A percentile compares a stretch with the other conserved stretches of the same genome.
phyloP scores from a whole-genome alignment of 2,888 invertebrate genomes.

The Gisinianus flammeolus region DNA sequence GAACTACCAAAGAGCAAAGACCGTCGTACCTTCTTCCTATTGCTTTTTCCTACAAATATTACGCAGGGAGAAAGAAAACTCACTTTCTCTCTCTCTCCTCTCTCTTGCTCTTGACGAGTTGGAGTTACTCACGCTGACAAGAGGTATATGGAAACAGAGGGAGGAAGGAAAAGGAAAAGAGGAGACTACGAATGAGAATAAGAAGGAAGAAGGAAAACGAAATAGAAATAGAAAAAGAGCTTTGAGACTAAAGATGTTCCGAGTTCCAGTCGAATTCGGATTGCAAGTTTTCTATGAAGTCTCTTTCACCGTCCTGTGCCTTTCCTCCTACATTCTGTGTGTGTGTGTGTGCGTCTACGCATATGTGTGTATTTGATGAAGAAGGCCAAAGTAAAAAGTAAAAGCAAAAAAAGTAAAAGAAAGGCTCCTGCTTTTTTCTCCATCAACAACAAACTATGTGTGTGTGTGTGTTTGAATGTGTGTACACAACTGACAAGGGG shows the following conservation, averaged over 20 bases:
- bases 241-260: not conserved
- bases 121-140: no score
- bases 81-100: not conserved
- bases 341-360: not conserved
- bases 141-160: no score
- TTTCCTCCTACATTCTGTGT: no score
- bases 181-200: no score
- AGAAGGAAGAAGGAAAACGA: slow-evolving; percentile 1
- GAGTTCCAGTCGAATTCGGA: not conserved
- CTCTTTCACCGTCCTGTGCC: not conserved
- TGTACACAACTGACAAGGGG: not conserved
- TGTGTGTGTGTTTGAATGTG: not conserved
- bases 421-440: not conserved
- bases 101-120: no score
- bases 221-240: not conserved
- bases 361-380: not conserved
- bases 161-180: not conserved
- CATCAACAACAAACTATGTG: not conserved
- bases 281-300: not conserved
- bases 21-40: no score
- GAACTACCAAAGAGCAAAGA: no score
- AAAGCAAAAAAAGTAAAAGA: not conserved
- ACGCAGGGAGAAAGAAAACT: not conserved
- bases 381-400: not conserved
- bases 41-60: not conserved